Evolutionary conservation across 2,888 invertebrate genomes (phyloP).

Genomic region (Sycophila texana): DNA sequence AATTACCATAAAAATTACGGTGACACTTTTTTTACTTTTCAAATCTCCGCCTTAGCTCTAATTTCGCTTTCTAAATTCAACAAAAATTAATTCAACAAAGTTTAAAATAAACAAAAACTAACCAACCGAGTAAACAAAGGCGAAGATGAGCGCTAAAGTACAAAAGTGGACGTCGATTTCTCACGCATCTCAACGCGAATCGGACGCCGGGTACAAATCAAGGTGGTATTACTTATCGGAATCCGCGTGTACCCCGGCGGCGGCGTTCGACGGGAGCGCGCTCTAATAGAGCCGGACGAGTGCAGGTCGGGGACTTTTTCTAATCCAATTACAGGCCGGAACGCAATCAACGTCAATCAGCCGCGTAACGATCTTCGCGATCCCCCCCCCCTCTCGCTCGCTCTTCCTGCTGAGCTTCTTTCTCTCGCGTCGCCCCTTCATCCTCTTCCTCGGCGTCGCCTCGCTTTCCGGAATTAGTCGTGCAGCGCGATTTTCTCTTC

Average conservation of each 20-base stretch:
- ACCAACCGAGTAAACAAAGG: too few species aligned
- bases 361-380: slow-evolving; percentile 52
- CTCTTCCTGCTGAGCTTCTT: not conserved
- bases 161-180: too few species aligned
- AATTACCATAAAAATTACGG: not conserved
- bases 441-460: not conserved
- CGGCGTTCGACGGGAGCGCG: slow-evolving; percentile 21
- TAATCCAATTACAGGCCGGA: slow-evolving; percentile 59
- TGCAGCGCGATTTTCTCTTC: too few species aligned
- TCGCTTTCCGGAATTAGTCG: slow-evolving; percentile 14
- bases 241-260: not conserved
- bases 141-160: too few species aligned
- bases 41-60: not conserved
- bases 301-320: slow-evolving; percentile 53
- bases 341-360: slow-evolving; percentile 61
- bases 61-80: not conserved
- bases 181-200: too few species aligned
- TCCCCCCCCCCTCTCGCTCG: slow-evolving; percentile 13
- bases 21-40: not conserved
- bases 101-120: not conserved
- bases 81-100: not conserved
- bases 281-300: slow-evolving; percentile 28
- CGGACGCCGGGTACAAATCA: too few species aligned
- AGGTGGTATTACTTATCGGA: slow-evolving; percentile 1
- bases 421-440: slow-evolving; percentile 1